Percentiles rank a stretch among this genome's conserved stretches.
These are phyloP conservation scores for Physella acuta DNA, from an alignment of 1,140 invertebrate genomes.

Conservation along the genomic window DNA sequence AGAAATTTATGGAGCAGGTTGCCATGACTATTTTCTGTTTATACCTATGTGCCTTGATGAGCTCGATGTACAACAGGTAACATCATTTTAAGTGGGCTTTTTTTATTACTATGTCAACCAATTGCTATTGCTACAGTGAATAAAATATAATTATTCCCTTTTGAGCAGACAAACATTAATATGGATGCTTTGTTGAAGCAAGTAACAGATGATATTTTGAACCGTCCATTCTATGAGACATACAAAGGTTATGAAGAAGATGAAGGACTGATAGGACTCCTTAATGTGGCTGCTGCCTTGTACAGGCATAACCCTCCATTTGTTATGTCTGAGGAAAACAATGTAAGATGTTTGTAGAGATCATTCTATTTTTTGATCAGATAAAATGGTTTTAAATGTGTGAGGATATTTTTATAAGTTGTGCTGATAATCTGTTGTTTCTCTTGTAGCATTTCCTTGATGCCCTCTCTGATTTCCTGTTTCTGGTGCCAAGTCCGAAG, in stretches of 20 bases:
- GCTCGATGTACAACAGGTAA: constrained; percentile 20
- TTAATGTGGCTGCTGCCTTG: constrained; percentile 82
- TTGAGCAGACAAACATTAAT: constrained; percentile 62
- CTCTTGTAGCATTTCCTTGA: constrained; percentile 56
- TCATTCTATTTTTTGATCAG: not conserved
- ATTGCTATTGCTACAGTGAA: not conserved
- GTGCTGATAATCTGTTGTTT: not conserved
- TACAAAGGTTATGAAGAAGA: constrained; percentile 78
- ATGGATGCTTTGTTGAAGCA: constrained; percentile 76
- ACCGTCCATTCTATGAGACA: constrained; percentile 79
- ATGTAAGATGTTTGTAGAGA: not conserved
- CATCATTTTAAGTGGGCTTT: not conserved
- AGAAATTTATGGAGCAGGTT: constrained; percentile 88
- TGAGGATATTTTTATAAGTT: too few relatives aligned
- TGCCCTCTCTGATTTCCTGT: constrained; percentile 83
- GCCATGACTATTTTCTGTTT: constrained; percentile 83
- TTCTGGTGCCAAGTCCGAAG: constrained; percentile 82
- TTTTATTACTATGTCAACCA: not conserved
- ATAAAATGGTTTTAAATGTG: too few relatives aligned
- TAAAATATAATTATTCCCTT: not conserved
- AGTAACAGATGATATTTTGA: constrained; percentile 74
- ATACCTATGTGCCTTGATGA: constrained; percentile 24
- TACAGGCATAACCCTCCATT: constrained; percentile 85
- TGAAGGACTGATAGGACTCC: constrained; percentile 84
- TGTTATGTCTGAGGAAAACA: constrained; percentile 23